Base-by-base conservation (phyloP, 2,888 invertebrate genomes). In the Agapostemon virescens region DNA sequence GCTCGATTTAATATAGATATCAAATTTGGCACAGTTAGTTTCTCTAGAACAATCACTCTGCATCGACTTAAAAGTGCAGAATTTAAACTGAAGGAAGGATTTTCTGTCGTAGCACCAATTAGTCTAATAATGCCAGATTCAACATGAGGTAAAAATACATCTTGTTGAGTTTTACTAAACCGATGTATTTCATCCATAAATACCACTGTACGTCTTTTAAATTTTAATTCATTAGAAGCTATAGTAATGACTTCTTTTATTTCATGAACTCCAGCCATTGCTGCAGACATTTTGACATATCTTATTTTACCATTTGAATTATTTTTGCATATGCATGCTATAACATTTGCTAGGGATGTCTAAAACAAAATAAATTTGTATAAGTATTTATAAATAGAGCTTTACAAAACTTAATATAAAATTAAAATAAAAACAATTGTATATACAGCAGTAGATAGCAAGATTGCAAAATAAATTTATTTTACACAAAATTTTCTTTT, bases 161-260 rank as follows among this genome's bases (percentile, higher is more conserved):
- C 97, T 93, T 97, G 97, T 89, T 97, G 97, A 36, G 95, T 93
- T 93, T 97, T 97, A 91, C 97, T 97, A 90, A 97, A 97, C 73
- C 97, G 94, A 91, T 97, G 97, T 88, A 97, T 97, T 93, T 97
- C 97, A 94, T 97, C 97, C 95, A 97, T 95, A 89, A 97, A 97
- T 23, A 97, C 93, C 42, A 97, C 94, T 33, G 97, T 97, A 86
- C 95, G 95, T 77, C 95, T 94, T 85, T 95, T 95, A 90, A 95
- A 96, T 90, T 95, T 95, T 61, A 94, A 91, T 89, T 97, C 96
- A 93, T 95, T 96, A 90, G 95, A 95, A 7, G 97, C 97, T 36
- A 95, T 92, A 88, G 95, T 95, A 0, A 97, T 94, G 5, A 95
- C 94, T 92, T 95, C 96, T 91, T 96, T 96, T 0, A 97, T 96